Base-by-base conservation (phyloP, 2,888 invertebrate species). In the Hirtodrosophila alboralis region DNA sequence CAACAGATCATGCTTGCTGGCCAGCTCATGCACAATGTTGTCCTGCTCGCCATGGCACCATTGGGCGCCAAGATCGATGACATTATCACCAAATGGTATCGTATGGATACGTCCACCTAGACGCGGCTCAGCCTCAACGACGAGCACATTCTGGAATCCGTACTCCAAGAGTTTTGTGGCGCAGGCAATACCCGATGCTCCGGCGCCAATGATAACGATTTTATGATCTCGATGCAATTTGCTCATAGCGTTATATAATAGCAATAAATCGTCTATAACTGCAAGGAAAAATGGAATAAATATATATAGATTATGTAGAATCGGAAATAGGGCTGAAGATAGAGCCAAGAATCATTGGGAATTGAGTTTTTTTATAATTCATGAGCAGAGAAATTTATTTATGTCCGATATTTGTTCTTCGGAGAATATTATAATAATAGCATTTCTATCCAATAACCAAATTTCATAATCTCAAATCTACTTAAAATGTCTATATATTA, bases 101-200 rank as follows among this genome's bases (percentile, higher is more conserved):
- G 93, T 92, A 38, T 91, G 81, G 59, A 95, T 92, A 52, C 95
- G 91, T 0, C 95, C 95, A 0, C 95, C 95, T 40, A 94, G 91
- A 12, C 94, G 91, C 47, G 92, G 90, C 64, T 92, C 93, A 0
- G 93, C 93, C 87, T 94, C 95, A 27, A 95, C 81, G 0, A 94
- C 91, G 14, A 92, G 78, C 3, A 94, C 92, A 75, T 92, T 90
- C 34, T 88, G 86, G 49, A 91, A 89, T 13, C 91, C 91, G 49
- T 88, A 88, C 34, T 91, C 90, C 13, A 91, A 61, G 3, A 92
- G 84, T 60, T 89, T 90, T 21, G 90, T 89, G 13, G 90, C 90
- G 7, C 91, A 90, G n/a, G 91, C 90, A 37, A 91, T 89, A 4
- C 91, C 91, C 18, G 91, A 87, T 18, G 90, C 88, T 16, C 91